Percentiles rank a stretch among this genome's conserved stretches.
Conservation (phyloP, 1,140 invertebrate genomes). For the Hycleus cichorii region DNA sequence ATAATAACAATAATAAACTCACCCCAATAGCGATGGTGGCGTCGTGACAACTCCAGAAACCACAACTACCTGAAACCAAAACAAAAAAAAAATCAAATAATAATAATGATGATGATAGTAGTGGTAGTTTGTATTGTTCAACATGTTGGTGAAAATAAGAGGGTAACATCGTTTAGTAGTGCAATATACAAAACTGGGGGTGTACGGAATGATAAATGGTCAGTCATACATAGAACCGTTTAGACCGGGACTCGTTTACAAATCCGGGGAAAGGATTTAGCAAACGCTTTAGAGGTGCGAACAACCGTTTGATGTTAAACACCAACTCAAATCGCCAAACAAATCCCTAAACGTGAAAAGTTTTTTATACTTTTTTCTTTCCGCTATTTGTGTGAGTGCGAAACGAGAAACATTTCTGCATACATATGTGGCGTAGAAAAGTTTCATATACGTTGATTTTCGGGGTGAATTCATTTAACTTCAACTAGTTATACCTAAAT, state of each 20-base stretch:
- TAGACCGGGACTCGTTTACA: slow-evolving; percentile 27
- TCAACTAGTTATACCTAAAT: no score
- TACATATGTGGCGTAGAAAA: not conserved
- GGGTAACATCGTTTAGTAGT: not conserved
- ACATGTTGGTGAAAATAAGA: no score
- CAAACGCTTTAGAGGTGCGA: slow-evolving; percentile 15
- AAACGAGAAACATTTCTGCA: no score
- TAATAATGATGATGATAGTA: no score
- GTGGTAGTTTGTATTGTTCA: no score
- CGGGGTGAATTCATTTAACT: not conserved
- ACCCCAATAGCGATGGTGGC: no score
- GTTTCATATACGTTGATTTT: slow-evolving; percentile 24
- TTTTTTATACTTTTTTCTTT: slow-evolving; percentile 17
- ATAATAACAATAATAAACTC: no score
- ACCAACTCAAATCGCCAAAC: slow-evolving; percentile 21
- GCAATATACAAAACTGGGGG: not conserved
- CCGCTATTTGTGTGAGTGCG: not conserved
- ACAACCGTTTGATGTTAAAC: slow-evolving; percentile 21
- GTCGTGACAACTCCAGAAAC: no score
- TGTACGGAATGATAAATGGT: slow-evolving; percentile 28
- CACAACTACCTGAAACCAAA: no score
- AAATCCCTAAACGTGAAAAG: slow-evolving; percentile 15
- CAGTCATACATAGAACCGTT: slow-evolving; percentile 27
- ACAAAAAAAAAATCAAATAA: no score
- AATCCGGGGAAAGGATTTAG: slow-evolving; percentile 29